Evolutionary conservation across 2,888 invertebrate genomes (phyloP).

Genomic region (Bellardia bayeri): DNA sequence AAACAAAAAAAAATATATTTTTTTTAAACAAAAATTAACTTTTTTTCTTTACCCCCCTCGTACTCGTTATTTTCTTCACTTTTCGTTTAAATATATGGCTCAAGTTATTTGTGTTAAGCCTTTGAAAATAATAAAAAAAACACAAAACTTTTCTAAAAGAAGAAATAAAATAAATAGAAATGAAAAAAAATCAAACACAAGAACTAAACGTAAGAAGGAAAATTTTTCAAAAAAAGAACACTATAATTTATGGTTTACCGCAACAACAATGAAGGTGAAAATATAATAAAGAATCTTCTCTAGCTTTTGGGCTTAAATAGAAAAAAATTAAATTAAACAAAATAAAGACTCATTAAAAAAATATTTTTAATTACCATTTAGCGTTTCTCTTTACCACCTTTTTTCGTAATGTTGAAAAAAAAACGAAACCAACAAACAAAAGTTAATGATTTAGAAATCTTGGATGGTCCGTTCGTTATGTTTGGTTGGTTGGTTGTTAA

Average conservation of each 20-base stretch:
- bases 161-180: slow-evolving; percentile 1
- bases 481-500: background rate
- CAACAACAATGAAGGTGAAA: slow-evolving; percentile 38
- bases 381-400: slow-evolving; percentile 31
- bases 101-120: slow-evolving; percentile 45
- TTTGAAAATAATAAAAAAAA: slow-evolving; percentile 36
- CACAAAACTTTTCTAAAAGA: slow-evolving; percentile 9
- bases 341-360: slow-evolving; percentile 61
- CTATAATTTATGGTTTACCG: slow-evolving; percentile 43
- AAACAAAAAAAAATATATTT: slow-evolving; percentile 32
- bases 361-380: slow-evolving; percentile 66
- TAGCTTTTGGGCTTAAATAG: slow-evolving; percentile 4
- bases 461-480: slow-evolving; percentile 20
- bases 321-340: slow-evolving; percentile 6
- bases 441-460: slow-evolving; percentile 37
- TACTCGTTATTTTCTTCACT: slow-evolving; percentile 22
- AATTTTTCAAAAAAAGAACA: slow-evolving; percentile 15
- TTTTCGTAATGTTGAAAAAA: background rate
- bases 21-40: slow-evolving; percentile 56
- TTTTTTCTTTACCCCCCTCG: slow-evolving; percentile 36
- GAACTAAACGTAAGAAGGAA: slow-evolving; percentile 19
- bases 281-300: slow-evolving; percentile 9
- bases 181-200: slow-evolving; percentile 12
- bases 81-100: slow-evolving; percentile 32
- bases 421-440: background rate